phyloP scores from a whole-genome alignment of 1,140 invertebrate species.

The Drepana arcuata region DNA sequence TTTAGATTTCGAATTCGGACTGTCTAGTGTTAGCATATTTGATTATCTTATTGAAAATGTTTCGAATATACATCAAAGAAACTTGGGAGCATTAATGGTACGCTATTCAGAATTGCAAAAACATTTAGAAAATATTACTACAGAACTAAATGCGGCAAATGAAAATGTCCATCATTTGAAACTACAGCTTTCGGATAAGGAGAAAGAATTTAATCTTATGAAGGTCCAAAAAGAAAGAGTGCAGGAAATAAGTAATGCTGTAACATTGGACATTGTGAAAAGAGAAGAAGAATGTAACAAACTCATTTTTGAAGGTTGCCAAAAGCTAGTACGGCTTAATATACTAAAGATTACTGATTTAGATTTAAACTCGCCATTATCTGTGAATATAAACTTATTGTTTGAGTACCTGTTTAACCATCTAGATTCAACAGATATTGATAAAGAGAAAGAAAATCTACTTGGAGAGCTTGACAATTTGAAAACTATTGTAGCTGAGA shows the following conservation, averaged over 20 bases:
- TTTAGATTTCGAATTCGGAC: constrained; percentile 36
- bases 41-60: constrained; percentile 28
- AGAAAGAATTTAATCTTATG: constrained; percentile 38
- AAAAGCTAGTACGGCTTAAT: constrained; percentile 25
- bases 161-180: constrained; percentile 28
- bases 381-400: constrained; percentile 23
- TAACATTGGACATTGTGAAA: constrained; percentile 41
- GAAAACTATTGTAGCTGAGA: constrained; percentile 22
- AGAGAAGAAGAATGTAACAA: constrained; percentile 34
- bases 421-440: constrained; percentile 1
- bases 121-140: constrained; percentile 19
- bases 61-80: constrained; percentile 20
- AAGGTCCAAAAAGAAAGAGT: constrained; percentile 44
- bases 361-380: constrained; percentile 19
- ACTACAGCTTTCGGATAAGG: constrained; percentile 29
- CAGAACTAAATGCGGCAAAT: constrained; percentile 21
- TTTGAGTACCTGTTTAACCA: constrained; percentile 24
- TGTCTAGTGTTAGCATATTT: constrained; percentile 26
- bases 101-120: constrained; percentile 23
- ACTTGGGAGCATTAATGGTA: constrained; percentile 23
- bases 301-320: constrained; percentile 22
- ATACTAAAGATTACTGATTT: constrained; percentile 23
- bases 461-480: constrained; percentile 23
- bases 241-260: constrained; percentile 44
- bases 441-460: constrained; percentile 18